Evolutionary conservation across 2,797 vertebrate species (phyloP), one percentile per base, ranked within the genome.

Genomic region (Tenualosa ilisha): DNA sequence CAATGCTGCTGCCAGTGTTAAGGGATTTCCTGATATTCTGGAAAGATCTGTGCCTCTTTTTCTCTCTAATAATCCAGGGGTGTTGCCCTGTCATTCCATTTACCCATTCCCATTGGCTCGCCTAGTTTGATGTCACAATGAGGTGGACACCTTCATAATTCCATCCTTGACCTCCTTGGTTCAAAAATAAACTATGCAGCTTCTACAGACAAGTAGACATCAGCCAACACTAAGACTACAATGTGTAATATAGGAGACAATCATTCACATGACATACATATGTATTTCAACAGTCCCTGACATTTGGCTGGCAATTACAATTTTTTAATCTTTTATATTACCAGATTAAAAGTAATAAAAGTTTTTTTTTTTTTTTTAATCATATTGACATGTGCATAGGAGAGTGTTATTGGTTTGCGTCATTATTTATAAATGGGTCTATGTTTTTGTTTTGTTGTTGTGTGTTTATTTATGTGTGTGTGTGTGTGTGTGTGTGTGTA

Each of bases 281-380:
- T 92, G 92, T 79, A 79, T 79, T 63, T 93, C 92, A 91, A 93
- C 93, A 93, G 92, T 96, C 95, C 95, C 95, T 96, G 95, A 96
- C 94, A 90, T 54, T 79, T 79, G 92, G 89, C 93, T 94, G 95
- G 91, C 94, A 94, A 92, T 90, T 85, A 22, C 82, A 85, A 37
- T 84, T 86, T 92, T 92, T 93, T 94, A 94, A 93, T 92, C 94
- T 92, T 83, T 89, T 24, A 92, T 86, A 87, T 82, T 86, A 85
- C 81, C 82, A 49, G 54, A 82, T 83, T 79, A 22, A 79, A 79
- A 79, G 51, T 85, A 85, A 86, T 37, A 85, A 82, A 85, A 50
- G 63, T 93, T 88, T 91, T 91, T 51, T 51, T 88, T 91, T 91
- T 51, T 51, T 51, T 51, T 51, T 51, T 46, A 46, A 89, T 90